Evolutionary conservation across 1,140 invertebrate genomes (phyloP).

Genomic region (Medauroidea extradentata): DNA sequence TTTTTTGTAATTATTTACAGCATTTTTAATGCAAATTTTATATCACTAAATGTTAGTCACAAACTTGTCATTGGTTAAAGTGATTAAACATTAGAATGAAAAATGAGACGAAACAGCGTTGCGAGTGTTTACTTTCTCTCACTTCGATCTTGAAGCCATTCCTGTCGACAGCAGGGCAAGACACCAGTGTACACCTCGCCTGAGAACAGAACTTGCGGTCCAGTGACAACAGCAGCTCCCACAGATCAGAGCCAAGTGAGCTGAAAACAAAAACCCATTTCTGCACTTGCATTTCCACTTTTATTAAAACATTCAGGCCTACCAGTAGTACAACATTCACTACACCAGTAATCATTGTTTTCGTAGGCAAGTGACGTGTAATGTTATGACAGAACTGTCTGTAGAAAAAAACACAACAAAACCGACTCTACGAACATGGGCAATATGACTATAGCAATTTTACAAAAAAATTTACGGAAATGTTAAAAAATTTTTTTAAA

Average conservation of each 20-base stretch:
- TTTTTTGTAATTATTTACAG: too few relatives aligned
- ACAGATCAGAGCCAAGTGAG: conserved; percentile 18
- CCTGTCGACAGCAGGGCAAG: conserved; percentile 22
- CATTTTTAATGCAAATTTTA: too few relatives aligned
- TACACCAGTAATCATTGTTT: not conserved
- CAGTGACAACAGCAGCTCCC: conserved; percentile 18
- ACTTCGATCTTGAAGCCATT: conserved; percentile 30
- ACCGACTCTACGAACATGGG: too few relatives aligned
- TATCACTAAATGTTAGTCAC: too few relatives aligned
- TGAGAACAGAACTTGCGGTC: conserved; percentile 14
- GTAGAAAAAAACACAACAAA: not conserved
- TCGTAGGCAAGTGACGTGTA: not conserved
- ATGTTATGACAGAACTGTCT: not conserved
- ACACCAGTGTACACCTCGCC: conserved; percentile 13
- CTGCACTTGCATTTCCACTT: not conserved
- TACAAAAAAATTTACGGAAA: too few relatives aligned
- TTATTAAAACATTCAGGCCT: not conserved
- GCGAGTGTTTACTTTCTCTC: conserved; percentile 11
- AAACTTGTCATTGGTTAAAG: too few relatives aligned
- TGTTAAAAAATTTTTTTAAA: too few relatives aligned
- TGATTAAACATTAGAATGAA: too few relatives aligned
- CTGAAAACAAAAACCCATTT: not conserved
- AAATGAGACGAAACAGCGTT: too few relatives aligned
- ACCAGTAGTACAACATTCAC: too few relatives aligned
- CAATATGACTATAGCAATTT: too few relatives aligned